Conservation (phyloP, 1,140 invertebrate genomes). For the Bombus affinis region DNA sequence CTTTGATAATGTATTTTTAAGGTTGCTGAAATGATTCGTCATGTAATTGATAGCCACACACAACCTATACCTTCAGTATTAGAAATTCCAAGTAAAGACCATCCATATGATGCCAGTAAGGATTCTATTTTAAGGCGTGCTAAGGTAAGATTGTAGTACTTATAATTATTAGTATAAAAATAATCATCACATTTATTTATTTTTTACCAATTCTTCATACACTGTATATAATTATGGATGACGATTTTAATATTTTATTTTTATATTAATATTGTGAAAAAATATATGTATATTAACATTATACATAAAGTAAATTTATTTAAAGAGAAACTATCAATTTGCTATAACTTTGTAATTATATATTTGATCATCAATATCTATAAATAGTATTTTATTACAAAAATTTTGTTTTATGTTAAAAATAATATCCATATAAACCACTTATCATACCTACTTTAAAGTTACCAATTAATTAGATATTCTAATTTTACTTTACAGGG, state of each 20-base stretch:
- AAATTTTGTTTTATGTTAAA: not conserved
- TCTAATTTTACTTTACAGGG: slow-evolving; percentile 84
- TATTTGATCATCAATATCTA: not conserved
- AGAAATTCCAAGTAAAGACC: slow-evolving; percentile 99
- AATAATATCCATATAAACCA: not conserved
- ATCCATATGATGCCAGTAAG: slow-evolving; percentile 99
- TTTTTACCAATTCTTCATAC: not conserved
- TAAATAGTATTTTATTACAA: not conserved
- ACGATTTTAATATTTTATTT: not conserved
- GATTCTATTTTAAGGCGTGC: slow-evolving; percentile 98
- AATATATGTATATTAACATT: not conserved
- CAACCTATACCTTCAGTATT: slow-evolving; percentile 97
- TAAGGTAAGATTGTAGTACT: slow-evolving; percentile 85
- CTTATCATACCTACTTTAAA: not conserved
- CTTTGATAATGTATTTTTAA: slow-evolving; percentile 67
- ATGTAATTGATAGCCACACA: slow-evolving; percentile 97
- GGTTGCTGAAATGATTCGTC: slow-evolving; percentile 98
- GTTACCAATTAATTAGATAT: slow-evolving; percentile 6
- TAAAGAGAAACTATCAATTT: not conserved
- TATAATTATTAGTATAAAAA: not conserved
- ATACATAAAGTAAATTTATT: not conserved
- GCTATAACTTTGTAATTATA: not conserved
- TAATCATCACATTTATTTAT: not conserved
- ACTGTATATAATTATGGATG: not conserved
- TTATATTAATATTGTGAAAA: not conserved